phyloP scores from a whole-genome alignment of 2,113 vertebrate species.

The Protomyctophum bolini region DNA sequence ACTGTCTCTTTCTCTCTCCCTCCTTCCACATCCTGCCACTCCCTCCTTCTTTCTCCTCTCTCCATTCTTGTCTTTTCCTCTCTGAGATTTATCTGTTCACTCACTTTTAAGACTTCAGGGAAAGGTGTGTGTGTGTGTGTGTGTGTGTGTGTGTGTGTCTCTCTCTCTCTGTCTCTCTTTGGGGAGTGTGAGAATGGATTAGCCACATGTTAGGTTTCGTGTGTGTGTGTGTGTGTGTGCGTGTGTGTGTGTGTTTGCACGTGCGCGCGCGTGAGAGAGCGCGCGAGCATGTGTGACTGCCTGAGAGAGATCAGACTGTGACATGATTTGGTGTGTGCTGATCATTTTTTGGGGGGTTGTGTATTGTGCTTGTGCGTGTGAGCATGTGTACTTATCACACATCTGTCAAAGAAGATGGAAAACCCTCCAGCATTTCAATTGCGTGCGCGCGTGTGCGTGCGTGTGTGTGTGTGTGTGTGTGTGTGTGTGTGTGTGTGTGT shows the following conservation, averaged over 20 bases:
- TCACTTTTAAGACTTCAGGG: conserved; percentile 47
- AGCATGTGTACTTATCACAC: conserved; percentile 24
- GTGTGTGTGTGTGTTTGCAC: conserved; percentile 26
- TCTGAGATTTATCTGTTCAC: conserved; percentile 54
- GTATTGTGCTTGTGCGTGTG: background rate
- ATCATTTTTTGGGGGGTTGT: conserved; percentile 54
- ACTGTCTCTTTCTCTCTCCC: conserved; percentile 5
- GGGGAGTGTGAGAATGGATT: conserved; percentile 50
- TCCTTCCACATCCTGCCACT: background rate
- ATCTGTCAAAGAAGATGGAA: conserved; percentile 61
- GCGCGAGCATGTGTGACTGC: conserved; percentile 15
- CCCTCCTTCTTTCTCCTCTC: background rate
- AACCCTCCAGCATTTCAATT: conserved; percentile 56
- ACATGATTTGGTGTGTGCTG: conserved; percentile 57
- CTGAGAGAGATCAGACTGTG: conserved; percentile 52
- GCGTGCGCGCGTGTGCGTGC: conserved; percentile 40
- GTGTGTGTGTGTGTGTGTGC: conserved; percentile 20
- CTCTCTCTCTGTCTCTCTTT: conserved; percentile 14
- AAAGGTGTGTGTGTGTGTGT: conserved; percentile 12
- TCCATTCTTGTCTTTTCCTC: conserved; percentile 8
- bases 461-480: conserved; percentile 33
- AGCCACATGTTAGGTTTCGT: conserved; percentile 61
- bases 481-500: conserved; percentile 25
- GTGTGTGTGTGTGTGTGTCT: background rate
- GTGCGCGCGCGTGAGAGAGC: background rate